Percentiles rank a stretch among this genome's conserved stretches.
phyloP scores from a whole-genome alignment of 2,888 invertebrate species.

The Perizoma flavofasciatum region DNA sequence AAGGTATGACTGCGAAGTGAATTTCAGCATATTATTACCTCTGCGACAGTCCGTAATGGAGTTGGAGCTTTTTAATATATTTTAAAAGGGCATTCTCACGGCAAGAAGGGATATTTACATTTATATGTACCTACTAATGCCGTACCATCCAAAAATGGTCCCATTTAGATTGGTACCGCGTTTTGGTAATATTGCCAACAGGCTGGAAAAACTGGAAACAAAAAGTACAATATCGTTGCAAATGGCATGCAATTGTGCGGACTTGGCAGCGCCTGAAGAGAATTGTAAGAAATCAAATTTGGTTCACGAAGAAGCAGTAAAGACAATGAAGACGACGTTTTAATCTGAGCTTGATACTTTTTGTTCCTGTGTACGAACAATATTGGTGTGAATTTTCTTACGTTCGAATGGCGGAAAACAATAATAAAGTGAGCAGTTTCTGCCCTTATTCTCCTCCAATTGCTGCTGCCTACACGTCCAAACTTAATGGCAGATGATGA shows the following conservation, averaged over 20 bases:
- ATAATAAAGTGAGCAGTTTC: no score
- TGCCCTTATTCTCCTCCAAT: no score
- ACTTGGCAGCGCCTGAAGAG: conserved; percentile 35
- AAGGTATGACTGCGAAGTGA: conserved; percentile 42
- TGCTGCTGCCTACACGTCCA: background rate
- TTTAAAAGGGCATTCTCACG: conserved; percentile 36
- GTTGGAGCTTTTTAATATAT: conserved; percentile 42
- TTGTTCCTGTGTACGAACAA: no score
- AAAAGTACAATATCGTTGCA: conserved; percentile 32
- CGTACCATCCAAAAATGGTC: conserved; percentile 26
- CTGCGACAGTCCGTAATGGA: conserved; percentile 44
- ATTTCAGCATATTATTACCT: conserved; percentile 48
- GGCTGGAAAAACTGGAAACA: conserved; percentile 23
- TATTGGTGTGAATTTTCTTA: no score
- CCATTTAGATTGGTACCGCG: conserved; percentile 19
- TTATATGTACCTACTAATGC: conserved; percentile 18
- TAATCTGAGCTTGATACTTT: no score
- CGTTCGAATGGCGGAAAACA: no score
- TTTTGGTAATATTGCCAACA: conserved; percentile 22
- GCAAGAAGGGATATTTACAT: conserved; percentile 27
- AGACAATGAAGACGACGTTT: background rate
- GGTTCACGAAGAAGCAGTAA: conserved; percentile 10
- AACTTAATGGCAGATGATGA: conserved; percentile 11
- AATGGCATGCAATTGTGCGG: conserved; percentile 31
- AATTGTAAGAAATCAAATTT: conserved; percentile 19